phyloP scores from a whole-genome alignment of 2,888 invertebrate genomes.

The Phyto melanocephala region DNA sequence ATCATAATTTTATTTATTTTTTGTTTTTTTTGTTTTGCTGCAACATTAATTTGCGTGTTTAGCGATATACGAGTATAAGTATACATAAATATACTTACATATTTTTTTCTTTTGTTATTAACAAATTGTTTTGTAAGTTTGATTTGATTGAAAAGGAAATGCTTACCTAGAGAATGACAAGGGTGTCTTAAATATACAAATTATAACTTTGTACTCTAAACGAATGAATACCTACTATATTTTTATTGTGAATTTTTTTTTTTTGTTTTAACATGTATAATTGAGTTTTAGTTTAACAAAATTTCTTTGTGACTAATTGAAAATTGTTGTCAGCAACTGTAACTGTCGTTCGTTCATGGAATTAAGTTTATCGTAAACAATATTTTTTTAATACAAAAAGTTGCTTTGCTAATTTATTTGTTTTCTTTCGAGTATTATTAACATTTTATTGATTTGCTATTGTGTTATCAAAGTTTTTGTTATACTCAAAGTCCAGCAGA shows the following conservation, averaged over 20 bases:
- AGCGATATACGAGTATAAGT: too few relatives aligned
- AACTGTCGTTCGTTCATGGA: background rate
- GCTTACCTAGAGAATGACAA: conserved; percentile 32
- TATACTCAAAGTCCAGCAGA: too few relatives aligned
- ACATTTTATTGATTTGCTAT: background rate
- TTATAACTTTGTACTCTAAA: conserved; percentile 13
- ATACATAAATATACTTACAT: too few relatives aligned
- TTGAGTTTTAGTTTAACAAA: conserved; percentile 15
- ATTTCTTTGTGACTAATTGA: conserved; percentile 32
- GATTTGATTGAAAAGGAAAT: conserved; percentile 56
- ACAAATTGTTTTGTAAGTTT: conserved; percentile 9
- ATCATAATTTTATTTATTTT: too few relatives aligned
- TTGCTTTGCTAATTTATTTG: background rate
- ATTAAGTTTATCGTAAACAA: too few relatives aligned
- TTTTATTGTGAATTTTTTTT: background rate
- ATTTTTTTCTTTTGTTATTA: conserved; percentile 8
- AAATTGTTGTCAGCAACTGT: conserved; percentile 8
- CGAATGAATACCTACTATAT: too few relatives aligned
- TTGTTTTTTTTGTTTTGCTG: background rate
- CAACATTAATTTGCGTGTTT: conserved; percentile 40
- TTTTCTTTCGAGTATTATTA: background rate
- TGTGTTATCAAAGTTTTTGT: background rate
- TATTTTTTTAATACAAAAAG: background rate
- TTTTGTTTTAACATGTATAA: background rate
- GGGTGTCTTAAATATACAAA: background rate